Evolutionary conservation across 1,140 invertebrate species (phyloP).

Genomic region (Bombus terrestris): DNA sequence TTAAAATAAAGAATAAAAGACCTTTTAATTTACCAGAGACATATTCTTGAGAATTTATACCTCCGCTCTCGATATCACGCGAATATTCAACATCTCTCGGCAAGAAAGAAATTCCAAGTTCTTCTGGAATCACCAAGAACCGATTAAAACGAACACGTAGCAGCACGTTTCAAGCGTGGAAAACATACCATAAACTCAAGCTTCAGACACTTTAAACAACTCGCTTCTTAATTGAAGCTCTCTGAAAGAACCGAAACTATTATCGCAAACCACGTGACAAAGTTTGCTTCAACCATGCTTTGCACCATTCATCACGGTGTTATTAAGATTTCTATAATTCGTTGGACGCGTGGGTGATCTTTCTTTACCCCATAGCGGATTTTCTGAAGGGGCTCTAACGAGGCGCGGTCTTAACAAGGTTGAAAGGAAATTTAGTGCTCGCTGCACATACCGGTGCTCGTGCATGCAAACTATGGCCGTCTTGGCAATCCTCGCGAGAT

Average conservation of each 20-base stretch:
- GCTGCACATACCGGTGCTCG: not conserved
- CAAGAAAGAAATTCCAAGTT: not conserved
- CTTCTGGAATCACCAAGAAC: not conserved
- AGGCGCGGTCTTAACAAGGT: conserved; percentile 38
- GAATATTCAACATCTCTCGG: not conserved
- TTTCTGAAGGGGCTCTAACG: conserved; percentile 34
- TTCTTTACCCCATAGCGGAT: conserved; percentile 4
- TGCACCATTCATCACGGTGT: not conserved
- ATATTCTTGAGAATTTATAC: not conserved
- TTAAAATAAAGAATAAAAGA: too few species aligned
- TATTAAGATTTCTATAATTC: not conserved
- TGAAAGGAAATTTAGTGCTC: conserved; percentile 25
- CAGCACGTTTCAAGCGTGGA: not conserved
- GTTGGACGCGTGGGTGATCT: conserved; percentile 12
- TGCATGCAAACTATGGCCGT: conserved; percentile 23
- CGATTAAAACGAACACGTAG: not conserved
- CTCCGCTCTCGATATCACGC: not conserved
- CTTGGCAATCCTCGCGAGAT: not conserved
- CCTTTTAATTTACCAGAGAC: too few species aligned
- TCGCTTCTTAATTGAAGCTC: not conserved
- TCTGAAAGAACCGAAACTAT: not conserved
- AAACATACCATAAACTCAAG: not conserved
- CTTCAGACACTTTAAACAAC: not conserved
- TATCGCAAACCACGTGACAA: not conserved
- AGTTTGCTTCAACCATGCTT: not conserved